phyloP scores from a whole-genome alignment of 2,888 invertebrate genomes.

The Parelbella ahira region DNA sequence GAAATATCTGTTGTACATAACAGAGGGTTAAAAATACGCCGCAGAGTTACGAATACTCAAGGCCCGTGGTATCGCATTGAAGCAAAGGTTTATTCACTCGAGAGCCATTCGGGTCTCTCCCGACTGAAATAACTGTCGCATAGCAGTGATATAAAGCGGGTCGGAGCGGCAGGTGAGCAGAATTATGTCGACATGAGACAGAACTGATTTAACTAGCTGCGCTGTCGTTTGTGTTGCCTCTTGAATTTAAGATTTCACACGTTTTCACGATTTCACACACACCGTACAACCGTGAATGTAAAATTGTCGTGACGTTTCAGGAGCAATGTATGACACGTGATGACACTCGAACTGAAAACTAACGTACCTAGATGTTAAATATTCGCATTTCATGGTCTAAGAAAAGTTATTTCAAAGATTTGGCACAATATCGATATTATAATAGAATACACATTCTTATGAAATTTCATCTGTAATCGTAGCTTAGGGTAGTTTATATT shows the following conservation, averaged over 20 bases:
- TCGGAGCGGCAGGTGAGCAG: conserved; percentile 31
- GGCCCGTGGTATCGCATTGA: conserved; percentile 34
- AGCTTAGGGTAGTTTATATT: too few species aligned
- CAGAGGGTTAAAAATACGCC: conserved; percentile 3
- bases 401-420: too few species aligned
- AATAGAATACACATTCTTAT: too few species aligned
- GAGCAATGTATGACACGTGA: too few species aligned
- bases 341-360: too few species aligned
- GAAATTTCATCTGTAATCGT: too few species aligned
- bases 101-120: conserved; percentile 54
- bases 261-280: neutral
- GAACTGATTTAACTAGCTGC: conserved; percentile 34
- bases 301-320: conserved; percentile 7
- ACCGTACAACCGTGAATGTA: neutral
- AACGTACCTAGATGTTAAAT: too few species aligned
- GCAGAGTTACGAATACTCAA: neutral
- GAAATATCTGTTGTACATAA: too few species aligned
- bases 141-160: conserved; percentile 60
- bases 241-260: conserved; percentile 25
- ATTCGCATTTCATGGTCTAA: too few species aligned
- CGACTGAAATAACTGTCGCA: conserved; percentile 68
- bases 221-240: conserved; percentile 24
- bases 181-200: conserved; percentile 32
- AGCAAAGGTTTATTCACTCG: conserved; percentile 52
- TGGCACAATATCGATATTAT: too few species aligned